Conservation (phyloP, 2,797 vertebrate species). For the Enteromius viviparus region DNA sequence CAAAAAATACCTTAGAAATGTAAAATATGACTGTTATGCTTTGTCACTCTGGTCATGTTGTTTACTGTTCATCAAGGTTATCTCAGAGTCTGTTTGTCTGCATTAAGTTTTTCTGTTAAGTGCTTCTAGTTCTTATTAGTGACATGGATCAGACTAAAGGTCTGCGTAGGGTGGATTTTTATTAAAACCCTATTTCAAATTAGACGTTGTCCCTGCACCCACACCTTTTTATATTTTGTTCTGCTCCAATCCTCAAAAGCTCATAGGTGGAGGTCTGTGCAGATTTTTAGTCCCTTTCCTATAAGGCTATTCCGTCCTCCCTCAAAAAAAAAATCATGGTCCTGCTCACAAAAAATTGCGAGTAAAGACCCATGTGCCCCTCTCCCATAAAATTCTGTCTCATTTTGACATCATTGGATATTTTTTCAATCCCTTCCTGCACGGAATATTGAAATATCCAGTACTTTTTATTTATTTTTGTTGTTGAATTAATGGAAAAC, state of each 20-base stretch:
- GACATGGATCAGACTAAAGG: not conserved
- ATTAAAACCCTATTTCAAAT: not conserved
- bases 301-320: not conserved
- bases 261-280: not conserved
- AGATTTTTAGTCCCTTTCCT: not conserved
- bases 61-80: not conserved
- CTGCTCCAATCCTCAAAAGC: not conserved
- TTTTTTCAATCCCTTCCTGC: not conserved
- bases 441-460: not conserved
- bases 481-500: not conserved
- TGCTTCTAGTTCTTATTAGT: not conserved
- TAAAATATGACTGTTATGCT: constrained; percentile 20
- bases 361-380: not conserved
- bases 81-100: not conserved
- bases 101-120: not conserved
- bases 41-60: not conserved
- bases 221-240: not conserved
- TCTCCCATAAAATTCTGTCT: not conserved
- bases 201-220: not conserved
- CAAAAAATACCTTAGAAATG: constrained; percentile 8
- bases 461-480: not conserved
- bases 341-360: not conserved
- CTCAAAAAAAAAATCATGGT: not conserved
- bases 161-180: not conserved
- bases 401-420: not conserved